Evolutionary conservation across 2,797 vertebrate genomes (phyloP), one percentile per base, ranked within the genome.

Genomic region (Notoglanidium macrostoma): DNA sequence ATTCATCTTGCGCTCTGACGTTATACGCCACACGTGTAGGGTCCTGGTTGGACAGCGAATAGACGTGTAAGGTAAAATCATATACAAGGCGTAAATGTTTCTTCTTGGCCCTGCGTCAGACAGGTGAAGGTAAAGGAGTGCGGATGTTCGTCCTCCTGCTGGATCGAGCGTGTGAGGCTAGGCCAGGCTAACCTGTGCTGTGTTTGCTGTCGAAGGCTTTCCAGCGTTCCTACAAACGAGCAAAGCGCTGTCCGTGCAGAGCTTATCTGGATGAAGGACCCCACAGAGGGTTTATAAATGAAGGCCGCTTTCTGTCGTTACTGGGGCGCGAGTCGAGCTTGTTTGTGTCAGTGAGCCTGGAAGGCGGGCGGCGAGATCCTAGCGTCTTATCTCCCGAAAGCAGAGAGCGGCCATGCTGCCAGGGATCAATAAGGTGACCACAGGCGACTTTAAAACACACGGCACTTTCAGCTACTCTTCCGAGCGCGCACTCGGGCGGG

Each of bases 361-460:
- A 84, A 88, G 90, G 90, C 81, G 86, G 89, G 83, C 81, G 88
- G 93, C 92, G 91, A 90, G 90, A 92, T 91, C 91, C 91, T 91
- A 92, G 91, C 85, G 90, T 88, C 95, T 95, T 96, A 96, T 96
- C 95, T 95, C 93, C 84, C 92, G 87, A 95, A 93, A 95, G 93
- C 95, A 96, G 95, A 94, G 93, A 93, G 91, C 93, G 29, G 91
- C 92, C 92, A 91, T 85, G 92, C 85, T 80, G 93, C 94, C 94
- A 92, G 93, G 92, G 94, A 95, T 96, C 95, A 95, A 95, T 96
- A 95, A 94, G 91, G 91, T 91, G 91, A 94, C 95, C 93, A 89
- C 74, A 61, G 90, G 88, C 70, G 83, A 88, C 89, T 86, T 89
- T 87, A 86, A 90, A 89, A 87, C 85, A 86, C 72, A 72, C 83